phyloP scores from a whole-genome alignment of 2,113 vertebrate species.

The Cryptomyrus ogoouensis region DNA sequence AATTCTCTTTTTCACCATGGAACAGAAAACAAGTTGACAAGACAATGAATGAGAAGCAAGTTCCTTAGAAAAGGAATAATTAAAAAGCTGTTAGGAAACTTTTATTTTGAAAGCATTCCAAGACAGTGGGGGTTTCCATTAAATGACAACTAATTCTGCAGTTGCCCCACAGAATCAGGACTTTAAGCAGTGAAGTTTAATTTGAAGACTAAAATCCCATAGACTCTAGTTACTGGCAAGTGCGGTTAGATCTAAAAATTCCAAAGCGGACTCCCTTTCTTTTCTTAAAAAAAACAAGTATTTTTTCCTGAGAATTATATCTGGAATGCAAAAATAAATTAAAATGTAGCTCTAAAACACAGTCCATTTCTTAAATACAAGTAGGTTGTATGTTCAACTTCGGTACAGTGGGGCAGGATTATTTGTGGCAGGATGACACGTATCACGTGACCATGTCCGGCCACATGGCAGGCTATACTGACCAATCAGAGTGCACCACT shows the following conservation, averaged over 20 bases:
- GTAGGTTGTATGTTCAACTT: constrained; percentile 41
- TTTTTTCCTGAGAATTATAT: constrained; percentile 83
- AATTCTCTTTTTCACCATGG: background rate
- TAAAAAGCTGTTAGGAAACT: constrained; percentile 40
- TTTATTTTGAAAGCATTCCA: constrained; percentile 54
- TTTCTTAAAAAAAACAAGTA: constrained; percentile 41
- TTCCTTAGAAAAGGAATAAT: background rate
- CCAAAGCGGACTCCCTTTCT: constrained; percentile 8
- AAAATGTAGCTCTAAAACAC: constrained; percentile 62
- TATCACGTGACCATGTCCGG: background rate
- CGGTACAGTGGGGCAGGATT: constrained; percentile 15
- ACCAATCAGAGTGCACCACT: background rate
- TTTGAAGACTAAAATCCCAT: constrained; percentile 7
- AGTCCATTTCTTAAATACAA: constrained; percentile 63
- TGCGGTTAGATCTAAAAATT: constrained; percentile 32
- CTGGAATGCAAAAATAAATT: constrained; percentile 82
- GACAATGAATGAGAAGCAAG: background rate
- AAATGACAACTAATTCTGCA: constrained; percentile 35
- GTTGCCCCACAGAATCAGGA: constrained; percentile 8
- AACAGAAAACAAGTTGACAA: background rate
- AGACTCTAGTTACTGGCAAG: constrained; percentile 25
- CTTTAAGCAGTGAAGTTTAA: constrained; percentile 28
- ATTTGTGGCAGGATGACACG: background rate
- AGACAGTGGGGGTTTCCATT: constrained; percentile 40
- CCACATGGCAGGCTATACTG: background rate